Evolutionary conservation across 2,888 invertebrate genomes (phyloP), one percentile per base, ranked within the genome.

Genomic region (Athalia cordata): DNA sequence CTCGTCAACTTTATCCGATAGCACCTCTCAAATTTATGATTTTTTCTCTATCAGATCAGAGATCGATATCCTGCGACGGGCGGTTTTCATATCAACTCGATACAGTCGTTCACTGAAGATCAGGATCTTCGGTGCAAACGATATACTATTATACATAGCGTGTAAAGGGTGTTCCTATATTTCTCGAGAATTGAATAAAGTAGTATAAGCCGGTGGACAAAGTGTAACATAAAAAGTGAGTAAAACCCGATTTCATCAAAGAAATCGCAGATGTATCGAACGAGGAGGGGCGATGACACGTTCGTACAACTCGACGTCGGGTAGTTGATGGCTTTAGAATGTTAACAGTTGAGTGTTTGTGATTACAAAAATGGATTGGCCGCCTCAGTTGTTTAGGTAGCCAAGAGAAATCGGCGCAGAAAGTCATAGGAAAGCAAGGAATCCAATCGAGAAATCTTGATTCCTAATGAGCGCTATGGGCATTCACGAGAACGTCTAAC

Each of bases 361-460:
- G 72, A 72, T 50, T 52, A 75, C 55, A 79, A 84, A 81, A 80
- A 86, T 86, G 86, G 85, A 86, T 84, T 86, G 86, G 86, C 79
- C 81, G 80, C 80, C 84, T 79, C 80, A 79, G 43, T 49, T 75
- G 62, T 82, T 83, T 65, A 83, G 86, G 84, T 86, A 85, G 85
- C 85, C 83, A 82, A 80, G 78, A 67, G 70, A 78, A 81, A 65
- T 64, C 65, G 29, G 55, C n/a, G 70, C 15, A 49, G n/a, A 47
- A 77, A 67, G n/a, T 9, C 9, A n/a, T 55, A 55, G 55, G 29
- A 29, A 49, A 11, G 6, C 8, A 7, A 29, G 43, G n/a, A 68
- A 70, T 70, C 6, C 3, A 9, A 70, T 70, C 55, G 57, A 57
- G 70, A 70, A 70, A 70, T 70, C 55, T 55, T 70, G 5, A 67